Percentiles rank a stretch among this genome's conserved stretches.
Evolutionary conservation across 2,797 vertebrate species (phyloP).

Genomic region (Enteromius afrohamiltoni): DNA sequence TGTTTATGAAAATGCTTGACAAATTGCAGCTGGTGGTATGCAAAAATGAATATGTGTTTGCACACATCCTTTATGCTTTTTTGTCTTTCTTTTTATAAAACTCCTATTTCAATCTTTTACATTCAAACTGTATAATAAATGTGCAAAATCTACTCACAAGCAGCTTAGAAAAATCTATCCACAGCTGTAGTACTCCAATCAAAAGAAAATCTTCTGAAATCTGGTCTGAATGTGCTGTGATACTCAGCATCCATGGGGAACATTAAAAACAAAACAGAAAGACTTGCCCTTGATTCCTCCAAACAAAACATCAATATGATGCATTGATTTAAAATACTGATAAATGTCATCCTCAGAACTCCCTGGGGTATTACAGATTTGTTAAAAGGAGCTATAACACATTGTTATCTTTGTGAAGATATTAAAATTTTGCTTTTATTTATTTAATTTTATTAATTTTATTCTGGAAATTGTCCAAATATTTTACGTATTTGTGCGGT

Average conservation of each 20-base stretch:
- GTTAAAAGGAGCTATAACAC: background rate
- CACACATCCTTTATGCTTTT: background rate
- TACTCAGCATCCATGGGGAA: background rate
- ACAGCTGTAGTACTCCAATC: background rate
- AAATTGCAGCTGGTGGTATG: conserved; percentile 1
- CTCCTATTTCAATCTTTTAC: conserved; percentile 2
- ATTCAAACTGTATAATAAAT: conserved; percentile 2
- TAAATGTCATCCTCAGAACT: conserved; percentile 18
- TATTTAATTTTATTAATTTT: background rate
- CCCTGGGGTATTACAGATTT: background rate
- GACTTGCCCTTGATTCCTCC: background rate
- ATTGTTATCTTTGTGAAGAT: background rate
- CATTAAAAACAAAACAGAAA: conserved; percentile 6
- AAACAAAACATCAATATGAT: conserved; percentile 3
- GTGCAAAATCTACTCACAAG: background rate
- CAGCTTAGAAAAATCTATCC: background rate
- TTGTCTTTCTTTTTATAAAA: background rate
- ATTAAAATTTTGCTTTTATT: background rate
- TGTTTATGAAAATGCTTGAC: conserved; percentile 13
- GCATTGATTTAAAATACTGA: conserved; percentile 35
- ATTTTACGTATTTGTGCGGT: background rate
- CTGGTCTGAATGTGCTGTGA: background rate
- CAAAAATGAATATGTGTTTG: background rate
- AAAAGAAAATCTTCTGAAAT: background rate
- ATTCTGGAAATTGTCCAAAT: background rate